Conservation (phyloP, 1,140 invertebrate genomes). For the Augochlora pura region DNA sequence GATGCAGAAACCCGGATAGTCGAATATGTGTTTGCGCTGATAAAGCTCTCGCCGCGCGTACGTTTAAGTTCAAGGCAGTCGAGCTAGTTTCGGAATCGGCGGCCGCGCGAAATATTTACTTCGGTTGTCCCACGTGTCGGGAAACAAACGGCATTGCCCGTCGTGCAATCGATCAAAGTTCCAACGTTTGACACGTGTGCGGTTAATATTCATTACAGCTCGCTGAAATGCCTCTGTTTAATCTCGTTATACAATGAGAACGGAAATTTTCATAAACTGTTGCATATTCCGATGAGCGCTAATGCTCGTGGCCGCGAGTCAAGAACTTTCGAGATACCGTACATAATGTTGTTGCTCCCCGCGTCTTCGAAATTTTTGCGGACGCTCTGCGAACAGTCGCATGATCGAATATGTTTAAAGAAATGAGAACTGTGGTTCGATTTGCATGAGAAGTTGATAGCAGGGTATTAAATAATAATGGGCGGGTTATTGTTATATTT, state of each 20-base stretch:
- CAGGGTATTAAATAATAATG: no score
- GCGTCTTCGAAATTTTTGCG: no score
- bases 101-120: background rate
- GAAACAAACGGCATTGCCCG: background rate
- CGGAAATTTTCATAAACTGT: constrained; percentile 4
- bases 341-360: no score
- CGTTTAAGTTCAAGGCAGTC: background rate
- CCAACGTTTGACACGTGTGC: background rate
- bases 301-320: background rate
- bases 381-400: no score
- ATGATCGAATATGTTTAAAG: no score
- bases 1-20: no score
- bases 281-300: background rate
- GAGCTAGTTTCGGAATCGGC: background rate
- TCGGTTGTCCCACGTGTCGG: background rate
- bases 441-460: no score
- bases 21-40: no score
- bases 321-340: background rate
- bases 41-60: no score
- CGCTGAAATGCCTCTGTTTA: background rate
- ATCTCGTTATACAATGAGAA: background rate
- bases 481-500: no score
- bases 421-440: no score
- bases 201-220: constrained; percentile 13
- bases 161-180: background rate